These are phyloP conservation scores for Xanthia togata DNA, from an alignment of 2,888 invertebrate species.

Conservation along the genomic window DNA sequence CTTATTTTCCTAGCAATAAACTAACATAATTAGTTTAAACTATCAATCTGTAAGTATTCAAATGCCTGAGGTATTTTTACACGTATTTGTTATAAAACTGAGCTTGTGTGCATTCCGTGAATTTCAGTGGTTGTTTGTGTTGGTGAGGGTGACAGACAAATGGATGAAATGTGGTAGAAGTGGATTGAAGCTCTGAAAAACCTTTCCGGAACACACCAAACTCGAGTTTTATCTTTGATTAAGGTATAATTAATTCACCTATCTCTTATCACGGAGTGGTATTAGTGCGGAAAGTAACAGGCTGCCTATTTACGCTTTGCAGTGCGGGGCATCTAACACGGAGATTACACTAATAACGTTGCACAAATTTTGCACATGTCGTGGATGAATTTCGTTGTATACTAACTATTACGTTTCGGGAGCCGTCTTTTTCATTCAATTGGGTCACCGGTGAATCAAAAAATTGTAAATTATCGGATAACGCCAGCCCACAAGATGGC, in stretches of 20 bases:
- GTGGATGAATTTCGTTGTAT: conserved; percentile 73
- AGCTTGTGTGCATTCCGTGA: conserved; percentile 79
- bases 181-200: conserved; percentile 73
- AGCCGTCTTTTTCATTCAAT: conserved; percentile 73
- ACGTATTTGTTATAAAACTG: conserved; percentile 63
- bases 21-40: conserved; percentile 63
- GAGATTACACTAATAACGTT: conserved; percentile 75
- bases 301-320: conserved; percentile 84
- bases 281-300: conserved; percentile 78
- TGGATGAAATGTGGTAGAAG: conserved; percentile 85
- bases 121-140: conserved; percentile 86
- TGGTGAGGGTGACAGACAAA: conserved; percentile 83
- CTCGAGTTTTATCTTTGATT: conserved; percentile 65
- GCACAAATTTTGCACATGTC: conserved; percentile 72
- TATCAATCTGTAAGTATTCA: conserved; percentile 65
- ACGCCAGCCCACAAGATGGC: conserved; percentile 90
- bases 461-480: conserved; percentile 86
- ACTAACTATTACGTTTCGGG: conserved; percentile 70
- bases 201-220: conserved; percentile 66
- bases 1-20: conserved; percentile 59
- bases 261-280: conserved; percentile 50
- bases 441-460: conserved; percentile 79
- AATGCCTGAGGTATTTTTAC: conserved; percentile 30
- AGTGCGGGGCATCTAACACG: conserved; percentile 80
- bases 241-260: conserved; percentile 74